Base-by-base conservation (phyloP, 2,113 vertebrate genomes). In the Mellivora capensis region DNA sequence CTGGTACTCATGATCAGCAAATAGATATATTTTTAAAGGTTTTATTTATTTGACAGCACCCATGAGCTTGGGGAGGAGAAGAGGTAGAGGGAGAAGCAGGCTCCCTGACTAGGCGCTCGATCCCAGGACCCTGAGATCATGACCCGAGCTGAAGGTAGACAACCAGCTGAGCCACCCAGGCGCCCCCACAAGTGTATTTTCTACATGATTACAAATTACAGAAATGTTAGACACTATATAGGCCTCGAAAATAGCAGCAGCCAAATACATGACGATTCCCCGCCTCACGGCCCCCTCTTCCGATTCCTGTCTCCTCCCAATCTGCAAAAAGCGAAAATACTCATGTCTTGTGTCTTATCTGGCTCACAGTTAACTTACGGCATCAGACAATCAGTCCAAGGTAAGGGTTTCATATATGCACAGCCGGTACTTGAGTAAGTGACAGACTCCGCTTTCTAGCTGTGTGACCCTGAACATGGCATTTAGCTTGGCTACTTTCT, bases 401-500 rank as follows among this genome's bases (percentile, higher is more conserved):
- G 23, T 39, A 13, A 3, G 61, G 39, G 42, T 57, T 87, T 88
- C 29, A 64, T 83, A 7, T 74, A 49, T 80, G 52, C 37, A 79
- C 29, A 91, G 47, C 57, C 29, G 59, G 31, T 42, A 77, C 39
- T 94, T 95, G 42, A 91, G 29, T 90, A 31, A 91, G 34, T 94
- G 25, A 91, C 79, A 90, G 69, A 14, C 14, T 76, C 37, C 72
- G 44, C 27, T 87, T 69, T 64, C 17, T 54, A 93, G 44, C 29
- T 69, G 3, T 71, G 71, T 89, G 72, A 74, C 31, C 25, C 81
- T 80, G 57, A 93, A 54, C 7, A 31, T 90, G n/a, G 72, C 11
- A 59, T 94, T 90, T 87, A 91, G 67, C 44, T 85, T 96, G 54
- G 64, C 20, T 42, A 3, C 91, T 93, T 86, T 90, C 42, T 94